phyloP scores from a whole-genome alignment of 2,113 vertebrate species.

The Turdus rufiventris region DNA sequence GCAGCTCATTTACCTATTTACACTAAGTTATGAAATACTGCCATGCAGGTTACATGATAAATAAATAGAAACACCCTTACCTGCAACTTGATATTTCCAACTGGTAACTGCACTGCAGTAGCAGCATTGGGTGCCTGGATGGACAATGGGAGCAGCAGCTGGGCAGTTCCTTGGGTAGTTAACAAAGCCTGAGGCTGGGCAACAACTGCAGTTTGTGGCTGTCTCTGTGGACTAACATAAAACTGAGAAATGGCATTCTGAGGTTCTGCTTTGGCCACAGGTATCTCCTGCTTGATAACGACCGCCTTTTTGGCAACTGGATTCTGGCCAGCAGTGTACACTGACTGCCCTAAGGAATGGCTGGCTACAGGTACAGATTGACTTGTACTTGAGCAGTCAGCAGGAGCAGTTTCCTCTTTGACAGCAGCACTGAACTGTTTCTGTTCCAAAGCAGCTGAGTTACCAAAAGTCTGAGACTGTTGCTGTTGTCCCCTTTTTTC shows the following conservation, averaged over 20 bases:
- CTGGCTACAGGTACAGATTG: constrained; percentile 21
- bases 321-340: constrained; percentile 51
- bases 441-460: constrained; percentile 45
- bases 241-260: constrained; percentile 76
- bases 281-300: constrained; percentile 78
- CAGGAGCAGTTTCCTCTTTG: constrained; percentile 68
- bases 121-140: constrained; percentile 76
- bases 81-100: constrained; percentile 79
- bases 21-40: background rate
- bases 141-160: constrained; percentile 83
- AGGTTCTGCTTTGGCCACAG: constrained; percentile 68
- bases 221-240: constrained; percentile 82
- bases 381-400: constrained; percentile 71
- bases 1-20: background rate
- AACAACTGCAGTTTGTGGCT: constrained; percentile 73
- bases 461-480: constrained; percentile 16
- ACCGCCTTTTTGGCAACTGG: constrained; percentile 74
- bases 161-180: constrained; percentile 76
- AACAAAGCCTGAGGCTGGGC: constrained; percentile 83
- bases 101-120: constrained; percentile 78
- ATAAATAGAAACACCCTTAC: constrained; percentile 58
- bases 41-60: background rate
- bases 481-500: constrained; percentile 85
- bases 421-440: constrained; percentile 23
- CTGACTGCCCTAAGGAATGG: constrained; percentile 50